These are phyloP conservation scores for Drosophila nr. perissopoda DNA, from an alignment of 2,888 invertebrate species.

Conservation along the genomic window DNA sequence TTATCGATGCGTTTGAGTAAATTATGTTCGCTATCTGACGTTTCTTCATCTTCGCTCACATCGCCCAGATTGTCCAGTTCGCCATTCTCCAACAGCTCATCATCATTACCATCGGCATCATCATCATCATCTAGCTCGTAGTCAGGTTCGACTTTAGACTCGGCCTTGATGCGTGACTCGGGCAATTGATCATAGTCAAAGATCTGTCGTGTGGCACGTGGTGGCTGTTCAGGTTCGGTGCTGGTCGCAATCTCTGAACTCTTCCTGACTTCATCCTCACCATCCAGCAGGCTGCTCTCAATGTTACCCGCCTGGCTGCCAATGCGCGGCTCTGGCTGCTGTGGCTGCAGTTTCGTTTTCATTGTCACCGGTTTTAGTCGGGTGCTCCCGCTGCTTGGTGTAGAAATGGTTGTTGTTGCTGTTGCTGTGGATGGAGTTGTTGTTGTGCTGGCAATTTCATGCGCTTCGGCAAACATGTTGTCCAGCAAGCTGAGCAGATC, in stretches of 20 bases:
- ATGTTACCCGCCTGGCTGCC: conserved; percentile 67
- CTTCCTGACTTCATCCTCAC: conserved; percentile 43
- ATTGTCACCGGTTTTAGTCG: conserved; percentile 64
- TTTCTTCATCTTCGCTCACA: conserved; percentile 33
- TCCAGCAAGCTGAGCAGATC: conserved; percentile 83
- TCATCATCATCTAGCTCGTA: conserved; percentile 43
- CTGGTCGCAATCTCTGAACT: conserved; percentile 59
- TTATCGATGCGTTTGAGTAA: conserved; percentile 78
- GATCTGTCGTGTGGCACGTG: conserved; percentile 82
- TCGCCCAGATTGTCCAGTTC: conserved; percentile 35
- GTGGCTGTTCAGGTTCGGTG: conserved; percentile 74
- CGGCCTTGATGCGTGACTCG: conserved; percentile 75
- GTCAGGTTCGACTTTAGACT: conserved; percentile 50
- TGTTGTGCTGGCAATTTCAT: conserved; percentile 45
- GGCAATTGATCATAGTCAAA: conserved; percentile 84
- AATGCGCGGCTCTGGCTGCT: conserved; percentile 69
- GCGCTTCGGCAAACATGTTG: conserved; percentile 80
- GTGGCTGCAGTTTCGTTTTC: conserved; percentile 55
- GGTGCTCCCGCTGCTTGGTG: conserved; percentile 56
- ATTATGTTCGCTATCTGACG: conserved; percentile 59
- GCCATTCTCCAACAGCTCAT: conserved; percentile 30
- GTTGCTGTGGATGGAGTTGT: conserved; percentile 18
- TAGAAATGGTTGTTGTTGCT: conserved; percentile 8
- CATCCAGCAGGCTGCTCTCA: conserved; percentile 63
- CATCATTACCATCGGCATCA: conserved; percentile 46